Percentiles rank a stretch among this genome's conserved stretches.
Conservation (phyloP, 2,888 invertebrate species). For the Oxytorus armatus region DNA sequence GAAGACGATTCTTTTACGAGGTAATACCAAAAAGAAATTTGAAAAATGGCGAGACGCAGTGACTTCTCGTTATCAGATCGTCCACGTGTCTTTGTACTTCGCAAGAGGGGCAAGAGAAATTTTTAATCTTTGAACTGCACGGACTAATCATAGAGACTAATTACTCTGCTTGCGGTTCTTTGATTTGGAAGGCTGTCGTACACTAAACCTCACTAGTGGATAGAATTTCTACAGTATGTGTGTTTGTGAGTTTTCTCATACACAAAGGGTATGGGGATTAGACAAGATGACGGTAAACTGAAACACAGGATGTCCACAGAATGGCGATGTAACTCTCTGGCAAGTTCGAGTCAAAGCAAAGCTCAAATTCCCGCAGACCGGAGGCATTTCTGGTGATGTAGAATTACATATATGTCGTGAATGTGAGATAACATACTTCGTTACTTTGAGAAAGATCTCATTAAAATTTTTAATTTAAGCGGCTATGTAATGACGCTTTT, state of each 20-base stretch:
- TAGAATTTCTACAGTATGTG: not conserved
- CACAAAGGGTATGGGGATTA: not conserved
- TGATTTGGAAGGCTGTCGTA: too few relatives aligned
- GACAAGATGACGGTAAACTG: not conserved
- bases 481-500: not conserved
- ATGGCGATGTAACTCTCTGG: conserved; percentile 1
- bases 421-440: not conserved
- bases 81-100: too few relatives aligned
- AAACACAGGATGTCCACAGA: not conserved
- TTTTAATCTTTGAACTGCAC: too few relatives aligned
- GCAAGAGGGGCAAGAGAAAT: too few relatives aligned
- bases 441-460: not conserved
- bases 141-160: too few relatives aligned
- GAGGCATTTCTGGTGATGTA: conserved; percentile 4
- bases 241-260: not conserved
- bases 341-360: not conserved
- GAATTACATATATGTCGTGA: conserved; percentile 19
- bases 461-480: not conserved
- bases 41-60: too few relatives aligned
- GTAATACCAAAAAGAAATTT: too few relatives aligned
- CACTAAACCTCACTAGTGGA: not conserved
- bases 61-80: too few relatives aligned
- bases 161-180: too few relatives aligned
- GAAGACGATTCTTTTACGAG: too few relatives aligned
- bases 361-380: not conserved